Conservation (phyloP, 2,113 vertebrate genomes). For the Girardinichthys multiradiatus region DNA sequence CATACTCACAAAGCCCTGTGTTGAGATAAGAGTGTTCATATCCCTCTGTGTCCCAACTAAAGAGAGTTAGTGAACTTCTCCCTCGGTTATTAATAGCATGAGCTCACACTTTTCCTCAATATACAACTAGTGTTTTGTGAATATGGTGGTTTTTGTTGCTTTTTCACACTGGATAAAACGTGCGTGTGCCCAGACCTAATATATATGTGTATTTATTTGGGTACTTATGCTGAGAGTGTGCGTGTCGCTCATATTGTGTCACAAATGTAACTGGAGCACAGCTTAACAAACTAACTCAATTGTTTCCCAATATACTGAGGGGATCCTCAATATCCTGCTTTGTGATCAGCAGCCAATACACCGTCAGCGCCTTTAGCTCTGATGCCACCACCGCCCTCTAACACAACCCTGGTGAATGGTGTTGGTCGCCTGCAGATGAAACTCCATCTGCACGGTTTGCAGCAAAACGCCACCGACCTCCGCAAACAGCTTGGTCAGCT, state of each 20-base stretch:
- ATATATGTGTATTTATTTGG: conserved; percentile 39
- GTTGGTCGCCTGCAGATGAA: conserved; percentile 92
- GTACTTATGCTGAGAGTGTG: conserved; percentile 12
- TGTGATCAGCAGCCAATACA: conserved; percentile 81
- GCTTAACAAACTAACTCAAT: conserved; percentile 46
- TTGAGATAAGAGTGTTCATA: conserved; percentile 63
- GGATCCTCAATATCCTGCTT: conserved; percentile 57
- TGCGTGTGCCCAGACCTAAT: conserved; percentile 22
- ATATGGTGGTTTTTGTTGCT: conserved; percentile 44
- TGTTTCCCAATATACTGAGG: conserved; percentile 51
- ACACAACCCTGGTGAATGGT: conserved; percentile 82
- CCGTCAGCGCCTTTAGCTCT: conserved; percentile 83
- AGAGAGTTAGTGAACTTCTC: conserved; percentile 51
- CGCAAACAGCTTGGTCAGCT: conserved; percentile 93
- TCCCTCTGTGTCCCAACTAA: conserved; percentile 57
- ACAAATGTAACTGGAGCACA: conserved; percentile 25
- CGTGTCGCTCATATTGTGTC: conserved; percentile 24
- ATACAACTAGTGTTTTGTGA: conserved; percentile 54
- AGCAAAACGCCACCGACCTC: conserved; percentile 93
- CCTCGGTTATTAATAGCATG: conserved; percentile 69
- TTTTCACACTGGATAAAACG: conserved; percentile 42
- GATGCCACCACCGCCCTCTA: conserved; percentile 85
- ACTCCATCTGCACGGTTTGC: conserved; percentile 92
- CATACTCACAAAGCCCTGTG: conserved; percentile 65
- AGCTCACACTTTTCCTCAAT: conserved; percentile 41